Evolutionary conservation across 2,888 invertebrate species (phyloP).

Genomic region (Orchesella flavescens): DNA sequence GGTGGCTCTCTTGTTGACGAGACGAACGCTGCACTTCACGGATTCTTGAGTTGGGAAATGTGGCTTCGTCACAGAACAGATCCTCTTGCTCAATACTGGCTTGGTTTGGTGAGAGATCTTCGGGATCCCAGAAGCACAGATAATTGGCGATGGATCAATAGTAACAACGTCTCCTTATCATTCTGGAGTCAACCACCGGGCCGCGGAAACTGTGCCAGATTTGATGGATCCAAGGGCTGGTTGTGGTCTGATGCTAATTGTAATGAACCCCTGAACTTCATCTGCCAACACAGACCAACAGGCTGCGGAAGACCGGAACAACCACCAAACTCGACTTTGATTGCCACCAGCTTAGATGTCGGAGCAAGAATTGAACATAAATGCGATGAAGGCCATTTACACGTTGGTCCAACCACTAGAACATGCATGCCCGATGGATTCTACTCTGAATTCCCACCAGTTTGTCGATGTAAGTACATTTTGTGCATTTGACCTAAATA

Average conservation of each 20-base stretch:
- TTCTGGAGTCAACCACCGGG: slow-evolving; percentile 93
- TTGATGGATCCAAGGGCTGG: slow-evolving; percentile 95
- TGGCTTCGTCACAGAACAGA: slow-evolving; percentile 93
- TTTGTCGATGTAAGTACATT: slow-evolving; percentile 87
- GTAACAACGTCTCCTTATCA: slow-evolving; percentile 89
- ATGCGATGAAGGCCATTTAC: slow-evolving; percentile 87
- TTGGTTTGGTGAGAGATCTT: slow-evolving; percentile 92
- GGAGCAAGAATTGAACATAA: slow-evolving; percentile 88
- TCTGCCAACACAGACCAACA: slow-evolving; percentile 94
- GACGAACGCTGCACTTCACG: slow-evolving; percentile 93
- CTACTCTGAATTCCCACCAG: slow-evolving; percentile 93
- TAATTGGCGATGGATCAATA: slow-evolving; percentile 93
- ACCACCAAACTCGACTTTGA: slow-evolving; percentile 93
- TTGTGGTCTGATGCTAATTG: slow-evolving; percentile 95
- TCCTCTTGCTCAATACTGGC: slow-evolving; percentile 94
- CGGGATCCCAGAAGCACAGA: slow-evolving; percentile 84
- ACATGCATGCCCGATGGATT: slow-evolving; percentile 93
- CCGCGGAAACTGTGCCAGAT: slow-evolving; percentile 88
- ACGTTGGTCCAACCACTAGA: slow-evolving; percentile 88
- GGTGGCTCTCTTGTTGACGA: slow-evolving; percentile 92
- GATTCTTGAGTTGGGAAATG: slow-evolving; percentile 94
- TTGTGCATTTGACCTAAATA: background rate
- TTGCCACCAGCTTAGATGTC: slow-evolving; percentile 84
- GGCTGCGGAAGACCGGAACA: slow-evolving; percentile 94
- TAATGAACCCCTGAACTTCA: slow-evolving; percentile 87